phyloP scores from a whole-genome alignment of 2,888 invertebrate species.

The Encarsia formosa region DNA sequence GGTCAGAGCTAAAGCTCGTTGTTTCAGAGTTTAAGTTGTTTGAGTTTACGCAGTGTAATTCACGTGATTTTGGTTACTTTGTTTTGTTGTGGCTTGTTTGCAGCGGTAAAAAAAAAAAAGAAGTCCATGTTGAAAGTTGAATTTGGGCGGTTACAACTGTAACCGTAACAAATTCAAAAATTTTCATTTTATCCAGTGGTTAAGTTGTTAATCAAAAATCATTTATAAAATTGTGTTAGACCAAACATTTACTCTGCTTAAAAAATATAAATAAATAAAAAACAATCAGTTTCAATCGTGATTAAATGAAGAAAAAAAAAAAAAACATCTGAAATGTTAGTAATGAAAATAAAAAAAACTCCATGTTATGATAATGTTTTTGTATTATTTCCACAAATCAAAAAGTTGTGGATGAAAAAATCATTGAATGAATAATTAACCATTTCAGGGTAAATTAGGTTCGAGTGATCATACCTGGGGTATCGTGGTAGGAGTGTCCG shows the following conservation, averaged over 20 bases:
- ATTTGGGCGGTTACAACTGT: no score
- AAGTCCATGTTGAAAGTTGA: no score
- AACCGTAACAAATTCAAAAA: no score
- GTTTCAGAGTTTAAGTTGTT: neutral
- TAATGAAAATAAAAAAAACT: constrained; percentile 8
- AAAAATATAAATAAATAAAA: no score
- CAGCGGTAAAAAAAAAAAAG: no score
- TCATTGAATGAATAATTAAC: neutral
- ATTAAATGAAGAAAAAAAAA: neutral
- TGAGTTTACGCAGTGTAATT: neutral
- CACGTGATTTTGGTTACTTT: neutral
- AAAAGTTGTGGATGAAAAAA: constrained; percentile 7
- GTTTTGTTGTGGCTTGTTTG: no score
- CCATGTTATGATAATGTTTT: constrained; percentile 11
- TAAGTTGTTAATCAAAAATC: no score
- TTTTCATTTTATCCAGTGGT: no score
- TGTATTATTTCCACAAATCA: constrained; percentile 15
- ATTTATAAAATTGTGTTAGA: no score
- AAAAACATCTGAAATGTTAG: neutral
- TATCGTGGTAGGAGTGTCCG: constrained; percentile 68
- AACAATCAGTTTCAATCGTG: neutral
- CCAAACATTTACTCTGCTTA: no score
- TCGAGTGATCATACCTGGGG: constrained; percentile 44
- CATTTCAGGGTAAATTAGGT: neutral
- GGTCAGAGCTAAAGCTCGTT: neutral